These are phyloP conservation scores for Pangasianodon gigas DNA, from an alignment of 2,113 vertebrate species.

Conservation along the genomic window DNA sequence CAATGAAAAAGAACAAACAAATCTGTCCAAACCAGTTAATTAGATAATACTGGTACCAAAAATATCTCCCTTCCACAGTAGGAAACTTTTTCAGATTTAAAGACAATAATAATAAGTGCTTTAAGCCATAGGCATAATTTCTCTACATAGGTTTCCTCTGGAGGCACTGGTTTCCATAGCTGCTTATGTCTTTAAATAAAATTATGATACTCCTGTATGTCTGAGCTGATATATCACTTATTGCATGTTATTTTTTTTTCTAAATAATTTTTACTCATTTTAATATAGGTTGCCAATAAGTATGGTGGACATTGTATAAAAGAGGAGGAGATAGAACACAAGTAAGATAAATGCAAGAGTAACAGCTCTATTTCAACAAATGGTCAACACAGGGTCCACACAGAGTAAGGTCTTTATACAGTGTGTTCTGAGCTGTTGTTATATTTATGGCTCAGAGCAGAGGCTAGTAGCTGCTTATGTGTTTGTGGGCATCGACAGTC, in stretches of 20 bases:
- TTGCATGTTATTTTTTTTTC: too few relatives aligned
- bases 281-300: too few relatives aligned
- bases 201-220: too few relatives aligned
- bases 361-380: not conserved
- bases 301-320: too few relatives aligned
- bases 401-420: not conserved
- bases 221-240: too few relatives aligned
- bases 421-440: not conserved
- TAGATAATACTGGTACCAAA: not conserved
- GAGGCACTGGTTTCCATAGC: not conserved
- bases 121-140: not conserved
- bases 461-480: not conserved
- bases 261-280: too few relatives aligned
- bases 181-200: too few relatives aligned
- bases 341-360: not conserved
- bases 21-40: not conserved
- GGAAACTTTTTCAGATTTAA: not conserved
- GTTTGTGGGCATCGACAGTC: not conserved
- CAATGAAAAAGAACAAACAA: not conserved
- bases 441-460: not conserved
- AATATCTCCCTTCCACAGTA: not conserved
- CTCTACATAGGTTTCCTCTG: not conserved
- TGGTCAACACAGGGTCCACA: not conserved
- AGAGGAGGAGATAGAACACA: too few relatives aligned
- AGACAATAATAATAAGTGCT: not conserved